These are phyloP conservation scores for Ianthella basta DNA, from an alignment of 37 sponge, comb jelly and placozoan genomes.

Conservation along the genomic window DNA sequence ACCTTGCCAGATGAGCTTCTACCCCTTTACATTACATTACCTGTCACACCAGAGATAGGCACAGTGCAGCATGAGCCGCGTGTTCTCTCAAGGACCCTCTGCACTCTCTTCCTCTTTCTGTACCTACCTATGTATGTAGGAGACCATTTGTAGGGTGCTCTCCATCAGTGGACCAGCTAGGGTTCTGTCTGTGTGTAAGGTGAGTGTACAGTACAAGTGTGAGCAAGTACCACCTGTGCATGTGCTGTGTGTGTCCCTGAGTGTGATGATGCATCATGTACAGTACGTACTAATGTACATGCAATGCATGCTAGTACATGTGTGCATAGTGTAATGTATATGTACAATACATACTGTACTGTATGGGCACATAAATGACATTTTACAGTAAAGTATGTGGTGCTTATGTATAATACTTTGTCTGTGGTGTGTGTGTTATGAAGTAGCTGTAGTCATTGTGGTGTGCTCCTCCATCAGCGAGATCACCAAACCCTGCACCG, in stretches of 20 bases:
- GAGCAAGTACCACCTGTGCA: conserved; percentile 19
- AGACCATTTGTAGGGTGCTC: conserved; percentile 65
- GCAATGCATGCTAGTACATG: no score
- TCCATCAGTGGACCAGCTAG: conserved; percentile 28
- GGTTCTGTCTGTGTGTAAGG: conserved; percentile 71
- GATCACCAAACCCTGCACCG: no score
- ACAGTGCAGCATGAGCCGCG: no score
- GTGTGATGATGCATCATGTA: background rate
- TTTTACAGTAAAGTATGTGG: background rate
- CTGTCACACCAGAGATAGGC: no score
- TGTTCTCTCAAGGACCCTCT: no score
- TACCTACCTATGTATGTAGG: conserved; percentile 24
- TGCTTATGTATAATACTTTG: background rate
- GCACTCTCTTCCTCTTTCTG: background rate
- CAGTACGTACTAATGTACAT: no score
- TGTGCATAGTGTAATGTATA: no score
- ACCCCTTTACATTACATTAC: no score
- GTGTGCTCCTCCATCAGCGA: no score
- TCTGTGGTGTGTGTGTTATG: background rate
- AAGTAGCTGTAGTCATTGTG: background rate
- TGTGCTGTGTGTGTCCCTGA: conserved; percentile 2
- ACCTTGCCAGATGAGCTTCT: no score
- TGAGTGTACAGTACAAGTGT: conserved; percentile 23
- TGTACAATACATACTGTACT: no score
- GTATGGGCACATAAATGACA: no score